Conservation (phyloP, 2,888 invertebrate genomes). For the Lasioglossum pauxillum region DNA sequence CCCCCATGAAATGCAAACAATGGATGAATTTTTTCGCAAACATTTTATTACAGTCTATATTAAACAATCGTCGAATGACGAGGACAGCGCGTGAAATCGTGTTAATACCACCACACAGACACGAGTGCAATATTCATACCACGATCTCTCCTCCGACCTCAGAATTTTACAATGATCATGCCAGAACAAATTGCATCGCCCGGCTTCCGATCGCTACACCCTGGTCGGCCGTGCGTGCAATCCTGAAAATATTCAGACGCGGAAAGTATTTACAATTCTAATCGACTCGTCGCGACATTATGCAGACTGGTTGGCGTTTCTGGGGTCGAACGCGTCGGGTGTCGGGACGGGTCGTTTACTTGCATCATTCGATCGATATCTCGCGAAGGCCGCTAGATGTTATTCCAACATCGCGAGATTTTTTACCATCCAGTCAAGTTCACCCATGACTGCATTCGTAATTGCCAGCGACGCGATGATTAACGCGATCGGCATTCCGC, state of each 20-base stretch:
- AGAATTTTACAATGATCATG: not conserved
- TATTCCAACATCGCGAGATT: conserved; percentile 34
- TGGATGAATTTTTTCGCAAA: not conserved
- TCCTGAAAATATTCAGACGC: not conserved
- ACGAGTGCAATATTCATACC: not conserved
- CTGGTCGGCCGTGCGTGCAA: not conserved
- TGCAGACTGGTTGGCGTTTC: conserved; percentile 9
- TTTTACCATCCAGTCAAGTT: conserved; percentile 47
- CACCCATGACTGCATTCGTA: conserved; percentile 28
- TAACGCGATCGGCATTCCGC: conserved; percentile 37
- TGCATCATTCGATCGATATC: conserved; percentile 40
- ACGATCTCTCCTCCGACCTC: not conserved
- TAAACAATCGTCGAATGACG: conserved; percentile 17
- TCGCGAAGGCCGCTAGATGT: conserved; percentile 42
- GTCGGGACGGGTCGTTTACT: conserved; percentile 42
- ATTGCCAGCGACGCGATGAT: conserved; percentile 31
- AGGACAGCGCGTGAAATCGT: conserved; percentile 2
- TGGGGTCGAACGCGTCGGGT: conserved; percentile 9
- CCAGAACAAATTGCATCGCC: not conserved
- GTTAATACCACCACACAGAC: conserved; percentile 2
- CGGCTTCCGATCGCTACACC: not conserved
- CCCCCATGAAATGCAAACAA: not conserved
- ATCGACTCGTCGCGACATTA: not conserved
- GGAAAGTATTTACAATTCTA: not conserved
- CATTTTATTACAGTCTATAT: conserved; percentile 34